Conservation (phyloP, 53 echinoderm and acorn worm species). For the Echinarachnius parma region DNA sequence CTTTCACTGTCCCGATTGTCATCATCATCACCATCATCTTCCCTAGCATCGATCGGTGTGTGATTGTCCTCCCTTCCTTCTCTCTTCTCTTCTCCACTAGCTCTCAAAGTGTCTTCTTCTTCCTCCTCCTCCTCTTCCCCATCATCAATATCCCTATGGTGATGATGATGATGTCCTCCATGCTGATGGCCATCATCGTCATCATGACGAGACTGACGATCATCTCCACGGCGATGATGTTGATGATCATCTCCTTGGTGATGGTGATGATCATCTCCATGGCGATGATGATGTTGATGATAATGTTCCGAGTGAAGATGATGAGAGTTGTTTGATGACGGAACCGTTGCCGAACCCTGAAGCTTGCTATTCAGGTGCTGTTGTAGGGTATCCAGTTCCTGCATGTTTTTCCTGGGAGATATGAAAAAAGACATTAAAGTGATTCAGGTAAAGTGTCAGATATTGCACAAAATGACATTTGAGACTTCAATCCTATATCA, state of each 20-base stretch:
- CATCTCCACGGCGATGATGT: neutral
- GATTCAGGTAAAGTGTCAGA: no score
- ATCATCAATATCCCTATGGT: constrained; percentile 32
- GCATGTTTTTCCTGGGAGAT: constrained; percentile 71
- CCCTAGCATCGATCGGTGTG: neutral
- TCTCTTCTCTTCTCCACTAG: no score
- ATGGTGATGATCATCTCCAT: neutral
- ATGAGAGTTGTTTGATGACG: neutral
- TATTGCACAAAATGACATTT: no score
- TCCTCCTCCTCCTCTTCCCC: constrained; percentile 19
- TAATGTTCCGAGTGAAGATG: constrained; percentile 8
- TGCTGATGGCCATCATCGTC: no score
- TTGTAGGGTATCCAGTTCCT: constrained; percentile 75
- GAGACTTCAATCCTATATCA: no score
- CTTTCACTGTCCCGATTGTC: neutral
- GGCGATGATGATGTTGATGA: constrained; percentile 5
- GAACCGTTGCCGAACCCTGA: no score
- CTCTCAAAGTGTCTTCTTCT: no score
- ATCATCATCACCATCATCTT: constrained; percentile 27
- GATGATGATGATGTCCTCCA: constrained; percentile 26
- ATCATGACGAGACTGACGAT: neutral
- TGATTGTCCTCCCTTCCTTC: constrained; percentile 7
- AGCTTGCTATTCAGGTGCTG: constrained; percentile 69
- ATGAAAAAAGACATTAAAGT: neutral
- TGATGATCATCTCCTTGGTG: neutral